These are phyloP conservation scores for Hippotragus niger DNA, from an alignment of 2,113 vertebrate genomes.

Conservation along the genomic window DNA sequence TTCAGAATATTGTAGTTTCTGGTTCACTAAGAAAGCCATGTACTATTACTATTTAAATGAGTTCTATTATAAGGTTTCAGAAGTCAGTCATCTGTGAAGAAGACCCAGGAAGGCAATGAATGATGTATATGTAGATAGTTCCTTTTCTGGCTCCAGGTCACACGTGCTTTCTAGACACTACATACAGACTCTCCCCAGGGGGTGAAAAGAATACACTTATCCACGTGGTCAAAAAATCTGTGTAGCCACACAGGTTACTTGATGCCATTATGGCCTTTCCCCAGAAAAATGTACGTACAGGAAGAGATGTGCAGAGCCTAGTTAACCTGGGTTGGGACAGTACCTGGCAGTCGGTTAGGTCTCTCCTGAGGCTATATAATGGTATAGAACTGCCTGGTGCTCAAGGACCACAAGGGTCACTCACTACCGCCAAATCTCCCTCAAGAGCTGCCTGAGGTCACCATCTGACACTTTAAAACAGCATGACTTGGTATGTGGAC, in stretches of 20 bases:
- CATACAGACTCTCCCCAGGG: neutral
- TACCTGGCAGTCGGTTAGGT: neutral
- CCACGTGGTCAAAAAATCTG: neutral
- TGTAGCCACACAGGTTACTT: neutral
- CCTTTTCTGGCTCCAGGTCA: neutral
- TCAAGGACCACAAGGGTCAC: neutral
- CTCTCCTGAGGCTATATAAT: neutral
- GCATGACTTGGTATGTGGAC: neutral
- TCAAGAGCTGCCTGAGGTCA: neutral
- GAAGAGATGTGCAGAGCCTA: neutral
- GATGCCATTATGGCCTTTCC: neutral
- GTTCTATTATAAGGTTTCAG: neutral
- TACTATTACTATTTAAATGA: neutral
- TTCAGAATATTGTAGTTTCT: neutral
- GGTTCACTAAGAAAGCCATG: neutral
- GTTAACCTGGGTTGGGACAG: neutral
- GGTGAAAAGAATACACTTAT: too few species aligned
- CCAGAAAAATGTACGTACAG: neutral
- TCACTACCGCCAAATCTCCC: neutral
- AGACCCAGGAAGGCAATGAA: neutral
- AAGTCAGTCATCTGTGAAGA: neutral
- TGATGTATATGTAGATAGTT: neutral
- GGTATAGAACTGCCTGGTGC: neutral
- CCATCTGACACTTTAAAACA: neutral
- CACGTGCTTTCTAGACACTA: neutral